Base-by-base conservation (phyloP, 2,113 vertebrate genomes). In the Xenopus laevis region DNA sequence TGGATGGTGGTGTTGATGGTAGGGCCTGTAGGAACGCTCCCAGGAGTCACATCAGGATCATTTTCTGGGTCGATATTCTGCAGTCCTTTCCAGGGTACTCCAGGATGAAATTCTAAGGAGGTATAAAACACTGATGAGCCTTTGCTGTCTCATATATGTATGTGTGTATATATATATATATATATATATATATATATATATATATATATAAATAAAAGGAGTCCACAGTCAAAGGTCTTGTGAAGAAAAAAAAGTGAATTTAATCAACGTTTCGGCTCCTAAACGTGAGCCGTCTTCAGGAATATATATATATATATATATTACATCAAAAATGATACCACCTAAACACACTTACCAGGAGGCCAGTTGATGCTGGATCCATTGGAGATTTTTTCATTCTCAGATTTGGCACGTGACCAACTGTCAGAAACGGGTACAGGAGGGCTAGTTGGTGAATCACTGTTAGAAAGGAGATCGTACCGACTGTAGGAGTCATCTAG, bases 1-100 rank as follows among this genome's bases (percentile, higher is more conserved):
- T 98, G 97, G 72, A 99, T 99, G 61, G 96, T 99, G 85, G 96
- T 98, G 82, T 98, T 98, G 83, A 99, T 98, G 79, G 95, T 97
- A 4, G 97, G 97, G 76, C 96, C 96, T 0, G 94, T 98, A 52
- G 95, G 95, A 81, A 99, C 97, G 50, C 97, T 99, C 78, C 97
- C 97, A 80, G 97, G 97, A 76, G 97, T 99, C 88, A 97, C 95
- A 76, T 98, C 98, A 0, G 97, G 96, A 86, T 99, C 97, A 71
- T 95, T 98, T 86, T 98, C 97, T 0, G 96, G 96, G 82, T 99
- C 97, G 45, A 98, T 97, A 68, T 97, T 98, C 88, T 99, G 97
- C 82, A 99, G 93, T 82, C 97, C 97, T 89, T 98, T 99, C 97
- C 97, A 99, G 9, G 97, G 97, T 67, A 98, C 97, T 80, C 97